These are phyloP conservation scores for Serripes groenlandicus DNA, from an alignment of 2,888 invertebrate genomes.

Conservation along the genomic window DNA sequence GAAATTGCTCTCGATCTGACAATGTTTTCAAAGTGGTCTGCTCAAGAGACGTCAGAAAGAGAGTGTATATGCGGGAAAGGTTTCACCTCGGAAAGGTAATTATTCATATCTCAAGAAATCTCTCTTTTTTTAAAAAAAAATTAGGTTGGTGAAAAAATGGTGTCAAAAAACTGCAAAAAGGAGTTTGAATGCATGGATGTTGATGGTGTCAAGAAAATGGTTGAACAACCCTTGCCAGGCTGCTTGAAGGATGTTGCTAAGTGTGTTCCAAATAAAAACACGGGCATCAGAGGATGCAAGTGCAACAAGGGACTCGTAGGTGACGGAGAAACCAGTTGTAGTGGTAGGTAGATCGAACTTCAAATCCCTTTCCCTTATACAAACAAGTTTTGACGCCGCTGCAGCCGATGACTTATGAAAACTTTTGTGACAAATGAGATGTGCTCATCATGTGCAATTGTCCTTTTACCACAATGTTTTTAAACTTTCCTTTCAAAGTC, in stretches of 20 bases:
- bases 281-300: background rate
- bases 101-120: background rate
- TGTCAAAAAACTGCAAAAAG: background rate
- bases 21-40: background rate
- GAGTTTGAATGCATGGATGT: background rate
- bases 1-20: background rate
- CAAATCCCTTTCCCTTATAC: too few relatives aligned
- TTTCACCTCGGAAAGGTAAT: too few relatives aligned
- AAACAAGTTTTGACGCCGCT: too few relatives aligned
- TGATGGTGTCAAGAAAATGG: background rate
- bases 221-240: background rate
- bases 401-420: too few relatives aligned
- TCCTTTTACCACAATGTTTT: too few relatives aligned
- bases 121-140: background rate
- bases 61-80: background rate
- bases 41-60: background rate
- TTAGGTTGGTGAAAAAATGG: background rate
- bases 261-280: background rate
- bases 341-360: too few relatives aligned
- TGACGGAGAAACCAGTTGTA: too few relatives aligned
- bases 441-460: too few relatives aligned
- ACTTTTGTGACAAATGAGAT: too few relatives aligned
- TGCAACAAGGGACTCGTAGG: slow-evolving; percentile 16
- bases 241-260: slow-evolving; percentile 8
- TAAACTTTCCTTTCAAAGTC: too few relatives aligned